Base-by-base conservation (phyloP, 2,888 invertebrate genomes). In the Rhaphigaster nebulosa region DNA sequence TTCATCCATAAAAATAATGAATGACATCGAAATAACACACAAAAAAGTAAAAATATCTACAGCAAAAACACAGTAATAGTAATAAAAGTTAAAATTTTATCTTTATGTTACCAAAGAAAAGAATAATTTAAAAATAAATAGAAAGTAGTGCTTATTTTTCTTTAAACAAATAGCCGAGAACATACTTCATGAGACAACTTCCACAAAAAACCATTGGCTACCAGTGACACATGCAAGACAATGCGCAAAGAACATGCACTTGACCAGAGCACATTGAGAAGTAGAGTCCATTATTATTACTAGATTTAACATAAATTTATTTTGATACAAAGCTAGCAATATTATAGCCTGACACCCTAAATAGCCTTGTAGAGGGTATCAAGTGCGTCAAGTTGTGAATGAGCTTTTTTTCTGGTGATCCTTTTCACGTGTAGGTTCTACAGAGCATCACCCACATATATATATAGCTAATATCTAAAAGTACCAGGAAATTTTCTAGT, bases 141-240 rank as follows among this genome's bases (percentile, higher is more conserved):
- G 84, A 84, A 84, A 84, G 84, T 84, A 50, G 84, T 84, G 70
- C 70, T 76, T 76, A 76, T 38, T 76, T 65, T 65, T 38, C 26
- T 45, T 45, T 45, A n/a, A 84, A 84, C 45, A 84, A 84, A 84
- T 84, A 84, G 41, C 45, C 84, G 84, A 84, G 84, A 84, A n/a
- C 45, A 84, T 45, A 84, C 45, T 84, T 84, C 20, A 84, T 15
- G 26, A 84, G 45, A 84, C n/a, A 84, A 84, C 45, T 45, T 84
- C 45, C 84, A 88, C 41, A 88, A 65, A 88, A 88, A 56, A 88
- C 38, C 88, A 88, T 89, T 80, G 70, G 60, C 89, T 89, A 89
- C 89, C 76, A 89, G 89, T 89, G 89, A 89, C 84, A 76, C 89
- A 89, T 89, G 89, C 89, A 89, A 88, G 45, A 88, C 88, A 88